These are phyloP conservation scores for Ecliptopera silaceata DNA, from an alignment of 2,888 invertebrate species.

Conservation along the genomic window DNA sequence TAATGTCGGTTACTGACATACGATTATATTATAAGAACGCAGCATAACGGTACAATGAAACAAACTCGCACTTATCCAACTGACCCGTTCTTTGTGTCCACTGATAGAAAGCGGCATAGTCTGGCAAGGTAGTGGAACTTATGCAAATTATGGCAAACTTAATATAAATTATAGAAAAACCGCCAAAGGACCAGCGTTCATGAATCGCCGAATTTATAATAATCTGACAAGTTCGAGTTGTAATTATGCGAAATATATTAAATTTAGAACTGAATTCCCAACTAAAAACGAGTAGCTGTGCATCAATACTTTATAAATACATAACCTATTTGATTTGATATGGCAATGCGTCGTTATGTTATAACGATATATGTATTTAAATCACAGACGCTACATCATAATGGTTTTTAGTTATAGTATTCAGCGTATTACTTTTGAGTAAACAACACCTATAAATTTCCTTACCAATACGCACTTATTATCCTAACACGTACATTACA, in stretches of 20 bases:
- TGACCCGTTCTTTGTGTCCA: constrained; percentile 19
- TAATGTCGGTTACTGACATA: constrained; percentile 54
- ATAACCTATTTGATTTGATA: constrained; percentile 77
- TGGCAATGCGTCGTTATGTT: constrained; percentile 75
- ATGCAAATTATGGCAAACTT: constrained; percentile 38
- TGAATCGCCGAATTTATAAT: constrained; percentile 26
- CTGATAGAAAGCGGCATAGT: constrained; percentile 20
- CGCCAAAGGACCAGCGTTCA: constrained; percentile 36
- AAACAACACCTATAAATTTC: constrained; percentile 72
- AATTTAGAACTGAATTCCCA: constrained; percentile 52
- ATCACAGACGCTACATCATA: constrained; percentile 77
- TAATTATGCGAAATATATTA: constrained; percentile 53
- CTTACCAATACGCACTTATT: constrained; percentile 77
- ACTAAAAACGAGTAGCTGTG: constrained; percentile 47
- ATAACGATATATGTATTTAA: constrained; percentile 76
- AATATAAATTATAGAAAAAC: constrained; percentile 21
- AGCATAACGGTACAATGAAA: constrained; percentile 77
- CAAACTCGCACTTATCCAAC: constrained; percentile 38
- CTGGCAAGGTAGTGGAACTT: constrained; percentile 33
- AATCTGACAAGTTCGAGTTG: constrained; percentile 50
- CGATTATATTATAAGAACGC: constrained; percentile 61
- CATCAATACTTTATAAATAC: constrained; percentile 61
- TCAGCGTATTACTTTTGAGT: constrained; percentile 65
- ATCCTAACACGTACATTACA: constrained; percentile 73
- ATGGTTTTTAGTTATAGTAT: constrained; percentile 62